Base-by-base conservation (phyloP, 2,797 vertebrate species). In the Lagodon rhomboides region DNA sequence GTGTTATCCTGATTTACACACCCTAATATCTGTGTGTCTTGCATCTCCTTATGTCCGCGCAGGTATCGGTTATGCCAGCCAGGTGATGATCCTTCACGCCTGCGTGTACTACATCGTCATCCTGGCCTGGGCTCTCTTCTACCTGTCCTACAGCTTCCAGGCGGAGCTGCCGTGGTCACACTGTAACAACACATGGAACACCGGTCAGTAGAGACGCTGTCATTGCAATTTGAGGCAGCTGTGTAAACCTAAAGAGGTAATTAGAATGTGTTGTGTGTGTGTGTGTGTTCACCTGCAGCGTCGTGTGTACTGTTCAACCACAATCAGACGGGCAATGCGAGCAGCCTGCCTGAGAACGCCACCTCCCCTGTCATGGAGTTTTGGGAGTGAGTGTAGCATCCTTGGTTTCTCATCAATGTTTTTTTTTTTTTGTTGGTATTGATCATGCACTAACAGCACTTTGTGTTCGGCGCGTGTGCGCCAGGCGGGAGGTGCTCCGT, bases 311-410 rank as follows among this genome's bases (percentile, higher is more conserved):
- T 86, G 54, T 94, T 94, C 49, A 71, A 91, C 7, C 65, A 59
- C 59, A 94, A 93, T 80, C 79, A 77, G 25, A 76, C 89, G 12
- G 63, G 77, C 64, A 93, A 92, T 6, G 74, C 0, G 1, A 94
- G 71, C 81, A 44, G 72, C 75, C 56, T 89, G 6, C 80, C 76
- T 0, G 88, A 79, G 47, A 97, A 97, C 0, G 69, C 92, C 83
- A 96, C 96, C 0, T 97, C 96, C 0, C 95, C 97, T 0, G 93
- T 98, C 82, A 94, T 95, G 73, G 96, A 98, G 90, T 97, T 97
- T 85, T 98, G 97, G 97, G 97, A 98, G 97, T 97, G 94, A 70
- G 97, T 96, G 58, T 53, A 43, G 10, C 50, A 13, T 54, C 2
- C 4, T 51, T 23, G 10, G 9, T 23, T 55, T 54, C n/a, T 66